A percentile compares a stretch with the other conserved stretches of the same genome.
Conservation (phyloP, 2,113 vertebrate genomes). For the Oreotrochilus melanogaster region DNA sequence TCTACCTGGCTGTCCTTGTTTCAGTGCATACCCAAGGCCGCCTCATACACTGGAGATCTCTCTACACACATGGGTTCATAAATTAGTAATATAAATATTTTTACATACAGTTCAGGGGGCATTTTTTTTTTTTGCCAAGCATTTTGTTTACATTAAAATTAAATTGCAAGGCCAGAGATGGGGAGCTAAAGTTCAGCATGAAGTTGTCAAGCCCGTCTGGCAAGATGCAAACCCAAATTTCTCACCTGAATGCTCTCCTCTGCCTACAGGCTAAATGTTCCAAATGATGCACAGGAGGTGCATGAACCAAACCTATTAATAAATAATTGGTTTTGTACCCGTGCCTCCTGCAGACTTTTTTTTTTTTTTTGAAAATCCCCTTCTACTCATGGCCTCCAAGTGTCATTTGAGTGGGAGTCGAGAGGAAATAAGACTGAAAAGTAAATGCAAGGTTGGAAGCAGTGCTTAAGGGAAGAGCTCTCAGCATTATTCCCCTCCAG, state of each 20-base stretch:
- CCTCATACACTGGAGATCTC: neutral
- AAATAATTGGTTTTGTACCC: slow-evolving; percentile 67
- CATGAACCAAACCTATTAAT: slow-evolving; percentile 60
- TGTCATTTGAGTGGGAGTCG: neutral
- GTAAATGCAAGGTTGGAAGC: slow-evolving; percentile 12
- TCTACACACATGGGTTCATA: rapidly evolving
- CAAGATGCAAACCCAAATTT: slow-evolving; percentile 61
- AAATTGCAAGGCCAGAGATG: neutral
- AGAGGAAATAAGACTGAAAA: slow-evolving; percentile 43
- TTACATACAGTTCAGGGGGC: neutral
- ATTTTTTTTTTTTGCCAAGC: neutral
- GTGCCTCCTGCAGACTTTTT: slow-evolving; percentile 35
- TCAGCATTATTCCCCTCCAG: slow-evolving; percentile 7
- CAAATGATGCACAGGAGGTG: slow-evolving; percentile 68
- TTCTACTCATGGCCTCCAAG: slow-evolving; percentile 40
- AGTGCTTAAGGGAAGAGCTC: slow-evolving; percentile 53
- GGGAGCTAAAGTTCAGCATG: neutral
- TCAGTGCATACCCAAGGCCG: neutral
- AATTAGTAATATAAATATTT: neutral
- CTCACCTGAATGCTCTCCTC: slow-evolving; percentile 67
- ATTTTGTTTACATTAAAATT: neutral
- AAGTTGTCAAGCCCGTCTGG: slow-evolving; percentile 58
- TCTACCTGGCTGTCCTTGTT: neutral
- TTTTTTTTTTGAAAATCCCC: neutral
- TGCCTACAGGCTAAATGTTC: slow-evolving; percentile 63